Percentiles rank a stretch among this genome's conserved stretches.
phyloP scores from a whole-genome alignment of 2,113 vertebrate genomes.

The Sciurus niger region DNA sequence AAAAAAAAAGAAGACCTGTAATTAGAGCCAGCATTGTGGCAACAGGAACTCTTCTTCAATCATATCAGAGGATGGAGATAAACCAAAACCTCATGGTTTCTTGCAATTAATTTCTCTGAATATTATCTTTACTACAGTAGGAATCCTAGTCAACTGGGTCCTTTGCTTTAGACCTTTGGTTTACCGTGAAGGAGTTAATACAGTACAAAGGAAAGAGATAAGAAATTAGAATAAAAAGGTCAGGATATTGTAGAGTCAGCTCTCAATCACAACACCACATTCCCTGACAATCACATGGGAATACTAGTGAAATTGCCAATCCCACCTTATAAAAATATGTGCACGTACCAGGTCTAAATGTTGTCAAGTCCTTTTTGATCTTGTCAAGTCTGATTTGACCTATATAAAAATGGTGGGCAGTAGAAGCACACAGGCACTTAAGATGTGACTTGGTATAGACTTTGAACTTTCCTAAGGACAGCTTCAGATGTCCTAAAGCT shows the following conservation, averaged over 20 bases:
- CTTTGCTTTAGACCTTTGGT: constrained; percentile 27
- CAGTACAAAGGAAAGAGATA: not conserved
- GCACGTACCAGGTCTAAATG: not conserved
- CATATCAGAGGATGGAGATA: not conserved
- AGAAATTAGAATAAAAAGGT: not conserved
- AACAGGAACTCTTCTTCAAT: constrained; percentile 19
- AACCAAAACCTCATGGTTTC: not conserved
- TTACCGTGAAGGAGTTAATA: not conserved
- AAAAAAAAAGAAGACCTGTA: not conserved
- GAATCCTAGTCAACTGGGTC: not conserved
- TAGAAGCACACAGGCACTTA: not conserved
- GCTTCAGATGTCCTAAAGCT: not conserved
- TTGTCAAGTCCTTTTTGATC: constrained; percentile 11
- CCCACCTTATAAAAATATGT: not conserved
- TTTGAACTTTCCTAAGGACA: not conserved
- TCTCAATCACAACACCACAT: not conserved
- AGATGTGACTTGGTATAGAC: constrained; percentile 23
- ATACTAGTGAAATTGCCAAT: not conserved
- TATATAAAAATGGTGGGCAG: not conserved
- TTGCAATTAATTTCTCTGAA: constrained; percentile 7
- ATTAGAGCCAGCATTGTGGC: not conserved
- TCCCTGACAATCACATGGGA: not conserved
- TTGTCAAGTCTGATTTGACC: not conserved
- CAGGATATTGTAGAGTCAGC: not conserved
- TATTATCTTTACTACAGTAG: not conserved